Evolutionary conservation across 2,113 vertebrate genomes (phyloP), one percentile per base, ranked within the genome.

Genomic region (Coturnix japonica): DNA sequence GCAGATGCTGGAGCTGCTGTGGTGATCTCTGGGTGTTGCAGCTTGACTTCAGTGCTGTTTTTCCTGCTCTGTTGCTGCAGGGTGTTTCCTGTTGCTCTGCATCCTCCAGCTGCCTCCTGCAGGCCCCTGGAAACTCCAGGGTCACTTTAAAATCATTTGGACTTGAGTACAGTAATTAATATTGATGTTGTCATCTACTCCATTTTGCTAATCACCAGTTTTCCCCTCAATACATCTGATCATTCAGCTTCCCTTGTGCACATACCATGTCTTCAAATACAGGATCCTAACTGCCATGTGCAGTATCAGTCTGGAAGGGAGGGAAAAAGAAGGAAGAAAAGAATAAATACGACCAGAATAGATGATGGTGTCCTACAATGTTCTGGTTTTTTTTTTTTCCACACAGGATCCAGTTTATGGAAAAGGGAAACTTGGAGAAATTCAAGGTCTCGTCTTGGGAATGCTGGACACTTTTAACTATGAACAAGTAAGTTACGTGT

Each of bases 391-490:
- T 95, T 82, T 91, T 53, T 90, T 95, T 82, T 91, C 49, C 18
- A 19, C 92, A 33, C 94, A 99, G 99, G 99, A 99, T 91, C 99
- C 99, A n/a, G 98, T 99, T 74, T 99, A 99, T 95, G 99, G 99
- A 39, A 99, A 97, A 97, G 99, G 99, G 73, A 99, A 99, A 91
- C 97, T 99, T 91, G 98, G 98, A 91, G 99, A 99, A 97, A 99
- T 99, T 94, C 99, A 99, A 87, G 98, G 98, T 11, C 98, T 99
- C 67, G 98, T 99, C 63, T 96, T 99, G 91, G 99, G 99, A 64
- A 99, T 99, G 99, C 93, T 99, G 95, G 99, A 99, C 90, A 99
- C 99, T 8, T 99, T 99, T 94, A 99, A 97, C 95, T 99, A 99
- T 72, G 99, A 99, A 88, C 98, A 99, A 95, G 99, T 99, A 97